Evolutionary conservation across 2,888 invertebrate genomes (phyloP).

Genomic region (Drosophila nigritarsus): DNA sequence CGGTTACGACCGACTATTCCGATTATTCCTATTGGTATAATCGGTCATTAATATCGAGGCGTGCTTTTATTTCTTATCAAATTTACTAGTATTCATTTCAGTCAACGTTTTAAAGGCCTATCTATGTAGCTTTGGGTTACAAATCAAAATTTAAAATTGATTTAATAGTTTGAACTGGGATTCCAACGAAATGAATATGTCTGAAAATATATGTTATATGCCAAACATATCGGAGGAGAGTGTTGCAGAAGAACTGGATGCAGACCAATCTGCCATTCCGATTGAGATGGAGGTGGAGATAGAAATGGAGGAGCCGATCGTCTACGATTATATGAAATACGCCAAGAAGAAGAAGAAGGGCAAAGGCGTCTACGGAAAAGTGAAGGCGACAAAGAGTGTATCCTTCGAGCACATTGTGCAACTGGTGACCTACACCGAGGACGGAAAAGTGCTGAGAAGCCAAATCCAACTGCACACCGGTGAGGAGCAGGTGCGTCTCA

Average conservation of each 20-base stretch:
- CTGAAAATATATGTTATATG: slow-evolving; percentile 3
- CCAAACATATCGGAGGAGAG: neutral
- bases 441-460: slow-evolving; percentile 51
- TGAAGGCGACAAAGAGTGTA: slow-evolving; percentile 35
- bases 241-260: slow-evolving; percentile 4
- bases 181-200: slow-evolving; percentile 17
- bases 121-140: neutral
- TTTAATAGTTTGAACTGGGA: neutral
- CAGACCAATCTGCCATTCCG: neutral
- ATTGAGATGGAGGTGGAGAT: slow-evolving; percentile 9
- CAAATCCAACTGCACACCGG: slow-evolving; percentile 50
- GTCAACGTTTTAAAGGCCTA: neutral
- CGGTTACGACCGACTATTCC: neutral
- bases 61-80: neutral
- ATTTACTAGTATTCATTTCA: neutral
- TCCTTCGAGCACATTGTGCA: slow-evolving; percentile 61
- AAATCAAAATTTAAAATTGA: slow-evolving; percentile 1
- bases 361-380: slow-evolving; percentile 5
- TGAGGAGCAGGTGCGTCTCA: slow-evolving; percentile 64
- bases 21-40: neutral
- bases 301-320: slow-evolving; percentile 20
- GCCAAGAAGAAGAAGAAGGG: slow-evolving; percentile 45
- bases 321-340: slow-evolving; percentile 69
- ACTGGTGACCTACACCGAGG: slow-evolving; percentile 52
- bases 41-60: neutral